Conservation (phyloP, 2,888 invertebrate genomes). For the Mactromeris polynyma region DNA sequence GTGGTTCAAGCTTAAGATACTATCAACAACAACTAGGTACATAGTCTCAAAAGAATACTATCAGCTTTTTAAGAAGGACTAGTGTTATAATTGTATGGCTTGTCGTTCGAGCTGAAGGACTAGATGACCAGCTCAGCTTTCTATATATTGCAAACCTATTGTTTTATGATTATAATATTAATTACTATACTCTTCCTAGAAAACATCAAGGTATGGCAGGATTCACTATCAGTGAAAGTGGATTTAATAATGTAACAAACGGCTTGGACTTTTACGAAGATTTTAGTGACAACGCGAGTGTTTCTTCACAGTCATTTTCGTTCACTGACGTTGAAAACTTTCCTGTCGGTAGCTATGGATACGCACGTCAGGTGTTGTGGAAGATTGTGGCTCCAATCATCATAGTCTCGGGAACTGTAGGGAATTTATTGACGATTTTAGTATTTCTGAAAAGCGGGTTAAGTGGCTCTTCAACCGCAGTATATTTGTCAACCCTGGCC, state of each 20-base stretch:
- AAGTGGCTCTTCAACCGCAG: not conserved
- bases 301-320: not conserved
- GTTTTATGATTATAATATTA: too few species aligned
- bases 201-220: not conserved
- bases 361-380: not conserved
- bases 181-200: too few species aligned
- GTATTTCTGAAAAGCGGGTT: not conserved
- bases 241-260: not conserved
- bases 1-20: too few species aligned
- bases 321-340: not conserved
- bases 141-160: too few species aligned
- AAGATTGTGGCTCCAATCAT: conserved; percentile 6
- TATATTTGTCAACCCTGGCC: not conserved
- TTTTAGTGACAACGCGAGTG: not conserved
- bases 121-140: too few species aligned
- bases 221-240: not conserved
- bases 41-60: too few species aligned
- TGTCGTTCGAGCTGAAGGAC: too few species aligned
- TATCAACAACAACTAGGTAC: too few species aligned
- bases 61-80: too few species aligned
- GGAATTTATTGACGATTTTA: conserved; percentile 12
- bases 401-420: conserved; percentile 2
- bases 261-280: not conserved
- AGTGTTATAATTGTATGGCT: too few species aligned
- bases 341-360: conserved; percentile 4